Evolutionary conservation across 2,113 vertebrate genomes (phyloP).

Genomic region (Brevimyrus niger): DNA sequence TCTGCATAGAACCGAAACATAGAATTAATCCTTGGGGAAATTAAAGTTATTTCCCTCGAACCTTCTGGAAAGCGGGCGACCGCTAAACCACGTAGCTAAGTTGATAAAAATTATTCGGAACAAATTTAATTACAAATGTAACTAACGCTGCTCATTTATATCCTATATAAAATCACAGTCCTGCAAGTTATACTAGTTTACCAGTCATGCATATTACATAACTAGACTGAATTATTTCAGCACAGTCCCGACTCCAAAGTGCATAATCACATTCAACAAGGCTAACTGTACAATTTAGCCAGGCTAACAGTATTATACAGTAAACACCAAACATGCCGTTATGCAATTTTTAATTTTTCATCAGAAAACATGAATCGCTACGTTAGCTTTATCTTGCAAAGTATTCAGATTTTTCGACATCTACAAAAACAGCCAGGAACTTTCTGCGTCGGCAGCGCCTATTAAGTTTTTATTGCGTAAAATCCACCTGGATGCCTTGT

Average conservation of each 20-base stretch:
- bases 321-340: not conserved
- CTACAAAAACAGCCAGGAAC: not conserved
- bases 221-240: not conserved
- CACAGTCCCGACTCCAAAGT: not conserved
- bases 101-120: not conserved
- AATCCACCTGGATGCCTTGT: slow-evolving; percentile 42
- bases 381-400: not conserved
- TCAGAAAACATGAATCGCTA: not conserved
- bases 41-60: not conserved
- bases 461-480: not conserved
- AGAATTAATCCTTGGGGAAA: not conserved
- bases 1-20: slow-evolving; percentile 33
- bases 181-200: not conserved
- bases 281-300: not conserved
- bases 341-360: not conserved
- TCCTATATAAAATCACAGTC: not conserved
- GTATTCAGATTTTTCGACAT: not conserved
- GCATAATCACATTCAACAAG: not conserved
- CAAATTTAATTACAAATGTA: not conserved
- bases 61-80: not conserved
- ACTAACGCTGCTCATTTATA: not conserved
- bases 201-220: not conserved
- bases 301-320: not conserved
- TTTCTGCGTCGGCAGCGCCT: not conserved
- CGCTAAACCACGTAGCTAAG: not conserved